A percentile compares a stretch with the other conserved stretches of the same genome.
These are phyloP conservation scores for Tipula confusa DNA, from an alignment of 2,888 invertebrate genomes.

Conservation along the genomic window DNA sequence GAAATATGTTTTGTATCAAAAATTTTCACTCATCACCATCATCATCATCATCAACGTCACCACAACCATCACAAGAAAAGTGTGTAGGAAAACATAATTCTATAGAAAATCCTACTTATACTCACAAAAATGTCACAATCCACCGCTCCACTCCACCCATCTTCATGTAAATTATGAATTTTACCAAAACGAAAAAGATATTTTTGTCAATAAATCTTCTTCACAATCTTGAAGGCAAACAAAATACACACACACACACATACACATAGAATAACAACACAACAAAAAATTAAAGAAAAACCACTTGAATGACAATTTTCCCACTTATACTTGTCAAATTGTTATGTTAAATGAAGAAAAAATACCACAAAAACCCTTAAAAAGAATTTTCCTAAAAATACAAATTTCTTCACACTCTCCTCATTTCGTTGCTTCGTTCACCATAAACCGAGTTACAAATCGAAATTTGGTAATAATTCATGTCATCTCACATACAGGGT, in stretches of 20 bases:
- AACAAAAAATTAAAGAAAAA: not conserved
- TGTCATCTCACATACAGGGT: not conserved
- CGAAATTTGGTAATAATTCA: slow-evolving; percentile 12
- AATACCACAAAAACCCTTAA: slow-evolving; percentile 8
- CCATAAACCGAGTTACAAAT: not conserved
- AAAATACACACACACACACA: not conserved
- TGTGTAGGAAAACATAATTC: not conserved
- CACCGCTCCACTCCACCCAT: not conserved
- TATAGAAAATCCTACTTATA: not conserved
- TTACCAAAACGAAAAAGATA: not conserved
- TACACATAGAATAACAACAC: not conserved
- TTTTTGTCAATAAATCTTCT: slow-evolving; percentile 20
- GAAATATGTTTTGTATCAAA: not conserved
- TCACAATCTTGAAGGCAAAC: not conserved
- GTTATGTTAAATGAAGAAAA: slow-evolving; percentile 14
- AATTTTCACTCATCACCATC: not conserved
- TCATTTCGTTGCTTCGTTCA: too few relatives aligned
- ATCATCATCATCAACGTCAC: not conserved
- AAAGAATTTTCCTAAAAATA: not conserved
- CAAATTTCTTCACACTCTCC: not conserved
- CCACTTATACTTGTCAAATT: slow-evolving; percentile 25
- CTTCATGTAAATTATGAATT: not conserved
- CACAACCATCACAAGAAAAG: not conserved
- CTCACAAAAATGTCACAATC: not conserved
- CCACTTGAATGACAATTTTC: slow-evolving; percentile 25